phyloP scores from a whole-genome alignment of 2,797 vertebrate genomes.

The Hippocampus kuda region DNA sequence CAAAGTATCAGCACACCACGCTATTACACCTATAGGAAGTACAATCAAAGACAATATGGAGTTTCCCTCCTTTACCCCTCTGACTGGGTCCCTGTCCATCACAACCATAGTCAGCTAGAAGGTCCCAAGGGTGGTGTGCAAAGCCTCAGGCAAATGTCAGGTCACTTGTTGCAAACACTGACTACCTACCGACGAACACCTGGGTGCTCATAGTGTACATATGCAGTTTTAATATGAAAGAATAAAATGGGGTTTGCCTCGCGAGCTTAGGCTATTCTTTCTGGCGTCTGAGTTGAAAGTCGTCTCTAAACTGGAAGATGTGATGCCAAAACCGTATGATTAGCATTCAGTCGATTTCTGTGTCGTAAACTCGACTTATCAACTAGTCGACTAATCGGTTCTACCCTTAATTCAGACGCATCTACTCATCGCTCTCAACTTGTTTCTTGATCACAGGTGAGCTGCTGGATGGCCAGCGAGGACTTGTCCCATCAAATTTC shows the following conservation, averaged over 20 bases:
- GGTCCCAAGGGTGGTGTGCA: background rate
- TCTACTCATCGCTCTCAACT: conserved; percentile 3
- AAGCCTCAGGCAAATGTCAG: background rate
- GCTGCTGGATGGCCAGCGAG: conserved; percentile 89
- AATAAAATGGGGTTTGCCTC: no score
- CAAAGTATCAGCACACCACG: background rate
- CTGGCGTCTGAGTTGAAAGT: no score
- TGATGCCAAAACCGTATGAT: no score
- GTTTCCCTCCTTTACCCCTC: background rate
- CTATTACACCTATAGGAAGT: background rate
- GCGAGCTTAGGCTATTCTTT: no score
- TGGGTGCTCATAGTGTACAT: no score
- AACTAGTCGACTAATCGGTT: background rate
- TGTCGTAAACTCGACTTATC: no score
- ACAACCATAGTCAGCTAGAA: background rate
- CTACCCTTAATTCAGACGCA: background rate
- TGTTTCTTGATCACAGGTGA: conserved; percentile 70
- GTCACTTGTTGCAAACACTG: background rate
- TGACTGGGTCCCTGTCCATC: background rate
- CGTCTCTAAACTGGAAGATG: no score
- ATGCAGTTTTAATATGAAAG: no score
- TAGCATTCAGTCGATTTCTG: no score
- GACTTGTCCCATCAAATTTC: conserved; percentile 95
- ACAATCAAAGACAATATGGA: background rate
- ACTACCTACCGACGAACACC: no score